These are phyloP conservation scores for Malurus cyaneus DNA, from an alignment of 2,113 vertebrate genomes.

Conservation along the genomic window DNA sequence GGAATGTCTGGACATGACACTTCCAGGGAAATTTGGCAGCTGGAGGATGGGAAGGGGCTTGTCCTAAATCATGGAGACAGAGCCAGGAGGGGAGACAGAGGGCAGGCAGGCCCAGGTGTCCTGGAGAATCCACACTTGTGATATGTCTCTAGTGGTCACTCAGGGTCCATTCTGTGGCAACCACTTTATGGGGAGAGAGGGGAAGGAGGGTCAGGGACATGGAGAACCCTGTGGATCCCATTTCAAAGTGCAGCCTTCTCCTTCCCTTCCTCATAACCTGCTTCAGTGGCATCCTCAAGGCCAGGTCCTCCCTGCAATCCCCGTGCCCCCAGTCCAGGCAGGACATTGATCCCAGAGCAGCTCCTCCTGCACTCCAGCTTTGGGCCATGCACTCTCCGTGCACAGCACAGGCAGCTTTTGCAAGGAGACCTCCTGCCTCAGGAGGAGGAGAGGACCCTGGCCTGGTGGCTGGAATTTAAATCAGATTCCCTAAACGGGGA, in stretches of 20 bases:
- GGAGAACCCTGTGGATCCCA: not conserved
- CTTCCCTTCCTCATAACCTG: not conserved
- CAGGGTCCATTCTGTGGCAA: not conserved
- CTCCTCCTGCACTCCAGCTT: not conserved
- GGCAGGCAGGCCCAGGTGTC: not conserved
- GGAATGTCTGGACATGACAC: not conserved
- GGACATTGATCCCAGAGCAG: not conserved
- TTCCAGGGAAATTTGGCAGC: not conserved
- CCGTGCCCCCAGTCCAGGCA: accelerated
- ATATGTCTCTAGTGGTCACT: not conserved
- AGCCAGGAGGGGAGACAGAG: not conserved
- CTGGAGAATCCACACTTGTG: not conserved
- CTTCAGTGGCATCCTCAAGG: not conserved
- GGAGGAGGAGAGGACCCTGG: not conserved
- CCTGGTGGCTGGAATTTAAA: conserved; percentile 28
- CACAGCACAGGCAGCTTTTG: not conserved
- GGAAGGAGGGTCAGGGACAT: not conserved
- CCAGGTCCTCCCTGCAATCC: not conserved
- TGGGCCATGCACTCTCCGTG: not conserved
- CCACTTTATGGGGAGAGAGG: not conserved
- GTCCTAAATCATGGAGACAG: not conserved
- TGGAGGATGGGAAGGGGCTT: not conserved
- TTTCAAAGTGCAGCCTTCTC: not conserved
- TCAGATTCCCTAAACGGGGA: not conserved
- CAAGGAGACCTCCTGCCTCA: not conserved